Conservation (phyloP, 1,140 invertebrate genomes). For the Drosophila funebris region DNA sequence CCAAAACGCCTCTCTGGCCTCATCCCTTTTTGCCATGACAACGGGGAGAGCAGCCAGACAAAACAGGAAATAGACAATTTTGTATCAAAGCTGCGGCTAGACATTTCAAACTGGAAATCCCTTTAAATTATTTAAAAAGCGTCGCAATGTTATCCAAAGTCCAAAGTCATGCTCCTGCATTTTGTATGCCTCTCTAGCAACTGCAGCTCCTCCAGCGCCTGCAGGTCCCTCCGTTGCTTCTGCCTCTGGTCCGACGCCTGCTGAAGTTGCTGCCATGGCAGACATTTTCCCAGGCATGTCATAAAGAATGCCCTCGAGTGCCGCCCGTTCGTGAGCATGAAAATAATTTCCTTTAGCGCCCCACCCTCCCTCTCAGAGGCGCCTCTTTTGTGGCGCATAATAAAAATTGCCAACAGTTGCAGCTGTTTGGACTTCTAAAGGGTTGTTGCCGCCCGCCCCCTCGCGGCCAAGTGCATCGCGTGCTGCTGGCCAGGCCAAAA, state of each 20-base stretch:
- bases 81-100: slow-evolving; percentile 52
- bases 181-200: slow-evolving; percentile 18
- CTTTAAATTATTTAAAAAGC: slow-evolving; percentile 74
- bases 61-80: slow-evolving; percentile 78
- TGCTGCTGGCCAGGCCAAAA: slow-evolving; percentile 47
- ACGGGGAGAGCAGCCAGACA: slow-evolving; percentile 42
- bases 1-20: too few species aligned
- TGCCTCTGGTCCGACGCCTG: background rate
- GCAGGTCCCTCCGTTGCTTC: background rate
- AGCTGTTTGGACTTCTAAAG: slow-evolving; percentile 41
- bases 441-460: slow-evolving; percentile 13
- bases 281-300: slow-evolving; percentile 67
- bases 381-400: slow-evolving; percentile 18
- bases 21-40: slow-evolving; percentile 20
- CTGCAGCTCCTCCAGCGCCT: background rate
- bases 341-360: slow-evolving; percentile 61
- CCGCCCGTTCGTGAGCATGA: slow-evolving; percentile 68
- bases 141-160: slow-evolving; percentile 49
- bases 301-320: slow-evolving; percentile 79
- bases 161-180: slow-evolving; percentile 34
- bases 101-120: slow-evolving; percentile 49
- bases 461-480: slow-evolving; percentile 81
- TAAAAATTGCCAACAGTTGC: slow-evolving; percentile 73
- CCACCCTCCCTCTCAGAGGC: background rate
- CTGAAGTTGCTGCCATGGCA: slow-evolving; percentile 1